These are phyloP conservation scores for Myotis pilosus DNA, from an alignment of 2,797 vertebrate genomes.

Conservation along the genomic window DNA sequence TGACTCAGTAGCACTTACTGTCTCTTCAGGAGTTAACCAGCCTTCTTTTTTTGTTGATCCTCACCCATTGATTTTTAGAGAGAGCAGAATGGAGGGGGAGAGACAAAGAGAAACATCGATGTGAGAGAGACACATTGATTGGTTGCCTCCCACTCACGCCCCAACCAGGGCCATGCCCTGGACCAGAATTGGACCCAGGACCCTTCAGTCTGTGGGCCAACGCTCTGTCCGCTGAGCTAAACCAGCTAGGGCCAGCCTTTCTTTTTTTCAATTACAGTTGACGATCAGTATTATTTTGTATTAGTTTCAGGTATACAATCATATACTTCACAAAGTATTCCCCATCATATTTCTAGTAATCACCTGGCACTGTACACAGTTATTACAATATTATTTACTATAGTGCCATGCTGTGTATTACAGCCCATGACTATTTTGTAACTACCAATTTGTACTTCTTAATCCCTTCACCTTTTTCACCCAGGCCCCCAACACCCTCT, in stretches of 20 bases:
- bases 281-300: neutral
- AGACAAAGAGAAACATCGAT: too few species aligned
- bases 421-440: neutral
- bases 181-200: too few species aligned
- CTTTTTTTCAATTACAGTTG: neutral
- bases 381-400: neutral
- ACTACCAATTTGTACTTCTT: neutral
- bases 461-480: neutral
- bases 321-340: neutral
- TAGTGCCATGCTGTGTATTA: neutral
- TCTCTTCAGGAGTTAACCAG: neutral
- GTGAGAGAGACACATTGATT: too few species aligned
- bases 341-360: neutral
- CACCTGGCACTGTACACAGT: neutral
- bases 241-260: too few species aligned
- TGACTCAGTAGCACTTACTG: neutral
- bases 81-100: too few species aligned
- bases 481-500: neutral
- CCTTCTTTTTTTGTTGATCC: neutral
- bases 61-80: too few species aligned
- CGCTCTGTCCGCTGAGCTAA: too few species aligned
- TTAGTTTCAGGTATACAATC: neutral
- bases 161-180: too few species aligned
- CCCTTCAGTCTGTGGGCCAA: too few species aligned
- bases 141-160: too few species aligned